Evolutionary conservation across 1,140 invertebrate species (phyloP).

Genomic region (Rhopalosiphum maidis): DNA sequence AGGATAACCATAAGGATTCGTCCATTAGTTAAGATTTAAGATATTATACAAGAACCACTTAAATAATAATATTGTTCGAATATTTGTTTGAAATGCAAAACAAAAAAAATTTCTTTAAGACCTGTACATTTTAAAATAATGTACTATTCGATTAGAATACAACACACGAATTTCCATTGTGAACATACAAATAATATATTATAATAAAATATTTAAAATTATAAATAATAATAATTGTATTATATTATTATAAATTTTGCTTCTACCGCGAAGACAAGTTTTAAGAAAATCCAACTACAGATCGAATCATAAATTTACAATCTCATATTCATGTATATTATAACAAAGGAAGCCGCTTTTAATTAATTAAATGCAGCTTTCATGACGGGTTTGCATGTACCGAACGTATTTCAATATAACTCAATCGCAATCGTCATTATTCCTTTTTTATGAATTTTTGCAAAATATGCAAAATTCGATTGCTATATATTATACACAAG

Average conservation of each 20-base stretch:
- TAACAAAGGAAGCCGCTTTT: background rate
- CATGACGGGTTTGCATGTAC: background rate
- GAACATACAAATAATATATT: background rate
- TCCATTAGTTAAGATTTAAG: background rate
- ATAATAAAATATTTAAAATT: too few relatives aligned
- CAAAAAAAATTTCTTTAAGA: background rate
- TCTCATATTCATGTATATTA: background rate
- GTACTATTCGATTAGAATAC: background rate
- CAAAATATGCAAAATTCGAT: background rate
- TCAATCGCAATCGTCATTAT: background rate
- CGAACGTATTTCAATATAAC: background rate
- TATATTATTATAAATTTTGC: background rate
- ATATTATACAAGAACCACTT: constrained; percentile 6
- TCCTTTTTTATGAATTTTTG: background rate
- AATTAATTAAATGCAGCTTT: background rate
- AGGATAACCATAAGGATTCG: background rate
- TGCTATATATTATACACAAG: too few relatives aligned
- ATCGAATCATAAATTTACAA: background rate
- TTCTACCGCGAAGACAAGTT: background rate
- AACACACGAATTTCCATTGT: background rate
- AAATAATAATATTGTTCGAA: background rate
- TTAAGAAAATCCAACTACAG: background rate
- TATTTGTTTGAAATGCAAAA: background rate
- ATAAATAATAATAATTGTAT: too few relatives aligned
- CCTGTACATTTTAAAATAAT: background rate